These are phyloP conservation scores for Hartigia nigra DNA, from an alignment of 2,888 invertebrate genomes.

Conservation along the genomic window DNA sequence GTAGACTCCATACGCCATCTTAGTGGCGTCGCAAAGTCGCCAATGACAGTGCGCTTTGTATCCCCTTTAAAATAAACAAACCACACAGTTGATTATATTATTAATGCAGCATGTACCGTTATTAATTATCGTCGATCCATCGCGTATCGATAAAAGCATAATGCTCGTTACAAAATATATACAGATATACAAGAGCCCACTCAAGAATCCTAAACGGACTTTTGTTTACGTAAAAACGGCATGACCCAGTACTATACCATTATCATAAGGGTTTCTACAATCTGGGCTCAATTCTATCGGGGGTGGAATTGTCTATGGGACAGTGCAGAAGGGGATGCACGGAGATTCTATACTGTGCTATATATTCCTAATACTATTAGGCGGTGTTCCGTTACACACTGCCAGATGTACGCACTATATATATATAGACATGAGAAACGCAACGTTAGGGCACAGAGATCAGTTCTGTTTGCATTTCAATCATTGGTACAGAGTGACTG, in stretches of 20 bases:
- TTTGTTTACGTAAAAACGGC: not conserved
- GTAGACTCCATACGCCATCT: not conserved
- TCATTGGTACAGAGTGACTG: not conserved
- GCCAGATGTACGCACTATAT: slow-evolving; percentile 60
- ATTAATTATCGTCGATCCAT: not conserved
- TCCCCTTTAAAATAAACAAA: not conserved
- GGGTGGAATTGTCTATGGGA: not conserved
- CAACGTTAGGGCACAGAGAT: slow-evolving; percentile 5
- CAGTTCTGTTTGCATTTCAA: not conserved
- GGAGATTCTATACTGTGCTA: slow-evolving; percentile 28
- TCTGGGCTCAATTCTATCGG: not conserved
- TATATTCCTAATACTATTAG: slow-evolving; percentile 65
- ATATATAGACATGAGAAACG: slow-evolving; percentile 16
- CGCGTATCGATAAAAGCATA: not conserved
- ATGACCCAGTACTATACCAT: not conserved
- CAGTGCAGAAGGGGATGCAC: not conserved
- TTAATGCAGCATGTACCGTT: too few species aligned
- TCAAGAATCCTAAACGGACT: not conserved
- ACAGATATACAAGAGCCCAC: not conserved
- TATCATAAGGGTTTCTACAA: not conserved
- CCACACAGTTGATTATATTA: too few species aligned
- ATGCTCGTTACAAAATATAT: not conserved
- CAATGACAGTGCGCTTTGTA: not conserved
- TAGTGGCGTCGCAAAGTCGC: not conserved
- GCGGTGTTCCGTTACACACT: slow-evolving; percentile 64